Evolutionary conservation across 2,797 vertebrate genomes (phyloP).

Genomic region (Phataginus tricuspis): DNA sequence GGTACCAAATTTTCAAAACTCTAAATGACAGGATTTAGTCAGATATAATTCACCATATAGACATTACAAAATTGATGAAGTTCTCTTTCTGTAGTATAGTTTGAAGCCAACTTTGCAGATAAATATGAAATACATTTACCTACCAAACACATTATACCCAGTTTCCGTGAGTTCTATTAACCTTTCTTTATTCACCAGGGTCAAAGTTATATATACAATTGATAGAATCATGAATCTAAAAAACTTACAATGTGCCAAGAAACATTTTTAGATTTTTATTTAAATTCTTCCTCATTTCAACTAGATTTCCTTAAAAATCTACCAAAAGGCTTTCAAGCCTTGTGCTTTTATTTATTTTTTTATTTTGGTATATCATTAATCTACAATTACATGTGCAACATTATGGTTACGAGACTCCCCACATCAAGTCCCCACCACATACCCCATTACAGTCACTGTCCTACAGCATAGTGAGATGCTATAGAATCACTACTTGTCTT

Average conservation of each 20-base stretch:
- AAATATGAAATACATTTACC: slow-evolving; percentile 31
- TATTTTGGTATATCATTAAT: neutral
- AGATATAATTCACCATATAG: neutral
- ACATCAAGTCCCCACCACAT: too few species aligned
- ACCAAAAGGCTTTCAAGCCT: slow-evolving; percentile 11
- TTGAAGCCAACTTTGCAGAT: neutral
- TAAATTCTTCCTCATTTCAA: slow-evolving; percentile 28
- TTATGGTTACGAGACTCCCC: too few species aligned
- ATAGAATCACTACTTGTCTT: too few species aligned
- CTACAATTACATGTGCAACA: too few species aligned
- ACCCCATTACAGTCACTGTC: too few species aligned
- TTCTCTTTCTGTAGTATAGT: neutral
- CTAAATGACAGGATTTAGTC: neutral
- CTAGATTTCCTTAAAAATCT: slow-evolving; percentile 27
- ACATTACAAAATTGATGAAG: slow-evolving; percentile 11
- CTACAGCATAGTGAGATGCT: too few species aligned
- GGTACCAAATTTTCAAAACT: slow-evolving; percentile 35
- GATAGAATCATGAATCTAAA: neutral
- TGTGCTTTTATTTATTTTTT: slow-evolving; percentile 42
- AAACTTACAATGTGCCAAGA: slow-evolving; percentile 10
- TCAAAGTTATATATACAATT: neutral
- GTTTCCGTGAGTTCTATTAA: slow-evolving; percentile 18
- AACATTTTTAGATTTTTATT: slow-evolving; percentile 38
- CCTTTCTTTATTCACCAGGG: neutral
- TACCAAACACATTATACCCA: slow-evolving; percentile 15